Percentiles rank a stretch among this genome's conserved stretches.
Evolutionary conservation across 2,113 vertebrate genomes (phyloP).

Genomic region (Elanus axillaris): DNA sequence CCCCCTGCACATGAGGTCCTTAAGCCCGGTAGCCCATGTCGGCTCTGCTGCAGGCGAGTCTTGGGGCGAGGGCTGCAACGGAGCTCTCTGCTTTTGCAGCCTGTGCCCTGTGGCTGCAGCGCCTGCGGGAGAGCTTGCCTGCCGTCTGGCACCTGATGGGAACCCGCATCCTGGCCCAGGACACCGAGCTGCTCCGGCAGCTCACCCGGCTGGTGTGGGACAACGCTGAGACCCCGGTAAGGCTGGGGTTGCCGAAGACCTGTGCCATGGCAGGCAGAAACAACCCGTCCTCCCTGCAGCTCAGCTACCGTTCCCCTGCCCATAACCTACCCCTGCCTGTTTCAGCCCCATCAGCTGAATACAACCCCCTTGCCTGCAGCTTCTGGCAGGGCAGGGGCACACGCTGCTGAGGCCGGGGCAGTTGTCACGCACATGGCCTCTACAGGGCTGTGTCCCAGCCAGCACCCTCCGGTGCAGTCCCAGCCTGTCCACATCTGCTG

Average conservation of each 20-base stretch:
- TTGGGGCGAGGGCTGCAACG: not conserved
- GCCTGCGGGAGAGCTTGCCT: conserved; percentile 69
- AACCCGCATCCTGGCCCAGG: conserved; percentile 54
- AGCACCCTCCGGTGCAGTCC: not conserved
- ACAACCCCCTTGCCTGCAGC: too few species aligned
- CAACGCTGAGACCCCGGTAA: conserved; percentile 84
- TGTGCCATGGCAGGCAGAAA: accelerated
- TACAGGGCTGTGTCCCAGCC: accelerated
- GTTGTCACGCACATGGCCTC: not conserved
- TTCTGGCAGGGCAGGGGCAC: not conserved
- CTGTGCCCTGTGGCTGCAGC: conserved; percentile 81
- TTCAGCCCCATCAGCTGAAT: not conserved
- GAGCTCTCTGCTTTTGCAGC: conserved; percentile 66
- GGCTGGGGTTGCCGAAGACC: accelerated
- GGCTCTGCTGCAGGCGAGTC: accelerated
- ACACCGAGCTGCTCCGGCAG: conserved; percentile 44
- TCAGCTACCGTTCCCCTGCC: not conserved
- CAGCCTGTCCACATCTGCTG: not conserved
- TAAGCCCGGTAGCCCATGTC: accelerated
- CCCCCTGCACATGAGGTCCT: not conserved
- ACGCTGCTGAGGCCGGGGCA: accelerated
- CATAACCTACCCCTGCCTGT: not conserved
- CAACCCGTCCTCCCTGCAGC: not conserved
- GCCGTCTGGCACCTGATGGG: conserved; percentile 68
- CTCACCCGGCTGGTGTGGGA: conserved; percentile 80